Evolutionary conservation across 2,888 invertebrate genomes (phyloP), one percentile per base, ranked within the genome.

Genomic region (Nemotelus pantherinus): DNA sequence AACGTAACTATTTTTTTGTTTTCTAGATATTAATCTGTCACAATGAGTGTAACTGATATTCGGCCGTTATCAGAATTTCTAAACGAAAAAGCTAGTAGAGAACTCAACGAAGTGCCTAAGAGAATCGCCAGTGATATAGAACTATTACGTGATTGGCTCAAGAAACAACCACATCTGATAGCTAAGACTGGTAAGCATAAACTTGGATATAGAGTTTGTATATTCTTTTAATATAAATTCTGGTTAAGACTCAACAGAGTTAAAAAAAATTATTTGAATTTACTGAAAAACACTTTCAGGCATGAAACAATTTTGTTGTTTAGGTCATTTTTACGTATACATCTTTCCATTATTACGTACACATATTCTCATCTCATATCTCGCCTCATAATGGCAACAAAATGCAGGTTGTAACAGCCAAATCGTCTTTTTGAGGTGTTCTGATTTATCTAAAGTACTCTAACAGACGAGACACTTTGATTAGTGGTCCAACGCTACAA

Each of bases 71-170:
- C 87, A 3, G 85, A 88, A 50, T 89, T 88, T 75, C 85, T 91
- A 77, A 88, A 88, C 76, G 82, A 83, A 80, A 87, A 87, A 80
- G 91, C 91, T 2, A 84, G 85, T 63, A 80, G 83, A n/a, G 90
- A 91, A 83, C 82, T 91, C 55, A 88, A 88, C 79, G 91, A 91
- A 84, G 88, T 89, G 81, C 88, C 89, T 0, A 86, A 85, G 3
- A 84, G 88, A 55, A 83, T 89, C 53, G 83, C 83, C 0, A 86
- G 87, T 76, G 89, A 90, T 82, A 84, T 91, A 50, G 84, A 88
- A 74, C 86, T 88, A 81, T 85, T 91, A 41, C 89, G 88, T 81
- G 88, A 89, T 48, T 91, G 91, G 91, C 82, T 91, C 10, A 84
- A 85, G 2, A 89, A 90, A 81, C 90, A 90, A 81, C 89, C 89